Percentiles rank a stretch among this genome's conserved stretches.
phyloP scores from a whole-genome alignment of 2,888 invertebrate genomes.

The Mellilla xanthometata region DNA sequence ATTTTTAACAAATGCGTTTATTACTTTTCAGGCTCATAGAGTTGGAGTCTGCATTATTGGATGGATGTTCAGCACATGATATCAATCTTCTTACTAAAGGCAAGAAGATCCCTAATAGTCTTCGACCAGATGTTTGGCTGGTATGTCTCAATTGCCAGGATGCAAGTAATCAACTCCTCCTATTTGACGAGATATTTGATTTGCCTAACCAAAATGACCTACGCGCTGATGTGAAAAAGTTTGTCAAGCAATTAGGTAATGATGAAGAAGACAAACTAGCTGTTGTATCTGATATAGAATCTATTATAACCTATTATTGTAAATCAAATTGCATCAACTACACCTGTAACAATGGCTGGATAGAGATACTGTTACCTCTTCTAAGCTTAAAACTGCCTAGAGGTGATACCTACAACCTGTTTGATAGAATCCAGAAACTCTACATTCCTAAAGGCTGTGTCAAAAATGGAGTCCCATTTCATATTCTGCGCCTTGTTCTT shows the following conservation, averaged over 20 bases:
- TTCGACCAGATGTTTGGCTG: conserved; percentile 96
- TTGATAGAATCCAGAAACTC: conserved; percentile 94
- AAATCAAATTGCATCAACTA: conserved; percentile 93
- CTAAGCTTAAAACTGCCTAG: conserved; percentile 93
- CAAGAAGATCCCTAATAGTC: conserved; percentile 89
- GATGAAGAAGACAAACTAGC: conserved; percentile 97
- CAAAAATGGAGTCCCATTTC: conserved; percentile 88
- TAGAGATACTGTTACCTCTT: conserved; percentile 94
- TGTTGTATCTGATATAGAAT: conserved; percentile 97
- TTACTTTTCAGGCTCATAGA: conserved; percentile 85
- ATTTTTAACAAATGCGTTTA: not conserved
- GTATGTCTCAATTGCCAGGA: conserved; percentile 91
- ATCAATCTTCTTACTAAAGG: conserved; percentile 93
- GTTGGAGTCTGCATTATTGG: conserved; percentile 92
- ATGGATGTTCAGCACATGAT: conserved; percentile 93
- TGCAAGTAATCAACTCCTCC: conserved; percentile 88
- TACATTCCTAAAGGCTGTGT: conserved; percentile 93
- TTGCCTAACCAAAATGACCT: conserved; percentile 95
- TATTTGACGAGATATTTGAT: conserved; percentile 98
- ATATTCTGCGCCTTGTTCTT: conserved; percentile 89
- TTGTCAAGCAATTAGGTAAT: conserved; percentile 95
- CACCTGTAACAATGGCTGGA: conserved; percentile 93
- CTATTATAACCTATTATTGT: conserved; percentile 97
- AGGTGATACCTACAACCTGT: conserved; percentile 95
- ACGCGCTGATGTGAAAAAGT: conserved; percentile 93